Conservation (phyloP, 2,113 vertebrate genomes). For the Panurus biarmicus region DNA sequence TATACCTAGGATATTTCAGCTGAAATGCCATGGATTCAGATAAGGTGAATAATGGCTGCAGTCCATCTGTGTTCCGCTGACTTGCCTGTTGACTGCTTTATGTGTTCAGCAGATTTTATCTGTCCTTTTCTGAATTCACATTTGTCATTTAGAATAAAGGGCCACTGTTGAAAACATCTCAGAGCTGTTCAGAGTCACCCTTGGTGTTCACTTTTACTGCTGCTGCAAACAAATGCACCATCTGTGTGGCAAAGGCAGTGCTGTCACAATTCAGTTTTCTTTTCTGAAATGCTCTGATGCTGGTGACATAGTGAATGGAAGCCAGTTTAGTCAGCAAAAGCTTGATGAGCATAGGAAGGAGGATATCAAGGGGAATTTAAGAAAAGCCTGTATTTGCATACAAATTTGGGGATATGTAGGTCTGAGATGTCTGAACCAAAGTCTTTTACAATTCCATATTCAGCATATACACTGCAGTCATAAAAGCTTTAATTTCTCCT, state of each 20-base stretch:
- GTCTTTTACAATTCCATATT: background rate
- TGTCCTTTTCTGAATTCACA: constrained; percentile 15
- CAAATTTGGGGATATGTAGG: background rate
- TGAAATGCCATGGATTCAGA: background rate
- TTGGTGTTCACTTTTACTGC: background rate
- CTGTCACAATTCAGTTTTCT: constrained; percentile 27
- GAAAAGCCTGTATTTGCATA: background rate
- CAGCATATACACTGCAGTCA: background rate
- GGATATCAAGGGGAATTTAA: background rate
- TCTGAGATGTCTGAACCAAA: background rate
- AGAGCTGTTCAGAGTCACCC: background rate
- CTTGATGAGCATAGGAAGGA: background rate
- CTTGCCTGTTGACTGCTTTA: constrained; percentile 31
- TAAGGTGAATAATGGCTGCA: constrained; percentile 5
- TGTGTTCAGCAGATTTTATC: constrained; percentile 38
- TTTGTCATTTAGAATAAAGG: constrained; percentile 45
- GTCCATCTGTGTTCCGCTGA: background rate
- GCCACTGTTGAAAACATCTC: constrained; percentile 20
- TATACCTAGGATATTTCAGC: background rate
- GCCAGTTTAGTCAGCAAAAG: constrained; percentile 8
- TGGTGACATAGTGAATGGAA: background rate
- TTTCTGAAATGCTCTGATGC: background rate
- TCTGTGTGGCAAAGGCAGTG: background rate
- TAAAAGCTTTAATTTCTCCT: background rate
- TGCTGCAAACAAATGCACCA: constrained; percentile 29